Conservation (phyloP, 2,888 invertebrate species). For the Augiades crinisus region DNA sequence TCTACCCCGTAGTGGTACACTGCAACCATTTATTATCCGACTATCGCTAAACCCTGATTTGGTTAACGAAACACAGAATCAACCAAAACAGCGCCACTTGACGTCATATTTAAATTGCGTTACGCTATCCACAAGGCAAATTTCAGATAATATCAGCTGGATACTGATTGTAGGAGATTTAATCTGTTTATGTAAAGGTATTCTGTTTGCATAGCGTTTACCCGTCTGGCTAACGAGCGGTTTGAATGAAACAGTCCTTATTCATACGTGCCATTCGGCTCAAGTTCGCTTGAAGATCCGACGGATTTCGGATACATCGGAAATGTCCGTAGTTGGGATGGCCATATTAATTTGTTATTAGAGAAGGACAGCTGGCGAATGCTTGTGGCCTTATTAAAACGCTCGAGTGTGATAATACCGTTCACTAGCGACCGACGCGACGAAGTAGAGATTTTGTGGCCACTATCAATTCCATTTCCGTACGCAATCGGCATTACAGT, state of each 20-base stretch:
- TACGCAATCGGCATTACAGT: conserved; percentile 4
- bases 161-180: conserved; percentile 3
- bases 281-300: not conserved
- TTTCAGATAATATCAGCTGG: conserved; percentile 5
- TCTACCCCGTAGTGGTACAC: too few relatives aligned
- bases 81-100: too few relatives aligned
- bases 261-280: not conserved
- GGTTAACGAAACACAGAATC: too few relatives aligned
- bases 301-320: conserved; percentile 8
- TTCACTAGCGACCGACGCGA: conserved; percentile 15
- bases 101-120: conserved; percentile 1
- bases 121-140: conserved; percentile 4
- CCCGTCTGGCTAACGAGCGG: not conserved
- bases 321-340: conserved; percentile 9
- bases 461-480: conserved; percentile 6
- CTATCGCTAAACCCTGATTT: not conserved
- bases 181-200: conserved; percentile 9
- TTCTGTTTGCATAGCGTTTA: not conserved
- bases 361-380: conserved; percentile 19
- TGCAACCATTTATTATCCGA: too few relatives aligned
- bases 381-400: conserved; percentile 19
- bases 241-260: not conserved
- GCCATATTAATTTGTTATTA: conserved; percentile 14
- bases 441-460: conserved; percentile 12
- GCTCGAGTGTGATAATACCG: conserved; percentile 11